These are phyloP conservation scores for Cryptotermes secundus DNA, from an alignment of 1,140 invertebrate genomes.

Conservation along the genomic window DNA sequence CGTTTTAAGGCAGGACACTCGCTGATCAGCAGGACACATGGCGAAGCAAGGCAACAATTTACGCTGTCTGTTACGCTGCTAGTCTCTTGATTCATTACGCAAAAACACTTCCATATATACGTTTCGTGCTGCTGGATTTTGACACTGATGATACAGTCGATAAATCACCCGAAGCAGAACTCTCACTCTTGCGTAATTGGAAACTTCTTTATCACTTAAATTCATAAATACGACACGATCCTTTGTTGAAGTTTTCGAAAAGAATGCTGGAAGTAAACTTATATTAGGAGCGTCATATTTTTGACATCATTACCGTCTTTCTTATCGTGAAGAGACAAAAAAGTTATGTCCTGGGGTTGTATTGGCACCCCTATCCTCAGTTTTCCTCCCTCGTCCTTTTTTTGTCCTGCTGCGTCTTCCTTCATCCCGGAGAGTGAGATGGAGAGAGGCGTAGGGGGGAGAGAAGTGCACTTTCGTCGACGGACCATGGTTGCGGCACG, in stretches of 20 bases:
- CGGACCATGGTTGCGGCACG: background rate
- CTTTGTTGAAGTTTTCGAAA: background rate
- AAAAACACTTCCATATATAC: too few relatives aligned
- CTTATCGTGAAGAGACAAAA: background rate
- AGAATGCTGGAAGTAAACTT: background rate
- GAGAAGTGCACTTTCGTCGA: background rate
- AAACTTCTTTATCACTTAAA: background rate
- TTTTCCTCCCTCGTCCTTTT: too few relatives aligned
- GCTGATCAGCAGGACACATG: too few relatives aligned
- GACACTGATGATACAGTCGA: background rate
- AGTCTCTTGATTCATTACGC: too few relatives aligned
- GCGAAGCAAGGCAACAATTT: too few relatives aligned
- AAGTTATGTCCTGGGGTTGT: background rate
- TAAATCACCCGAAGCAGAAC: background rate
- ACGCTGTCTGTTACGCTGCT: too few relatives aligned
- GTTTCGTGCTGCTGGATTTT: background rate
- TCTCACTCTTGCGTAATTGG: background rate
- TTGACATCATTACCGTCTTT: background rate
- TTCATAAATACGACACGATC: background rate
- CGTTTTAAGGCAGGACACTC: too few relatives aligned
- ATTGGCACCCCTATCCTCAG: background rate
- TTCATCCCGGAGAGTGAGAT: background rate
- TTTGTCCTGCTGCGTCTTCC: background rate
- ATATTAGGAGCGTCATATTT: background rate
- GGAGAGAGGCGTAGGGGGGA: background rate